Conservation (phyloP, 2,113 vertebrate genomes). For the Pitta sordida region DNA sequence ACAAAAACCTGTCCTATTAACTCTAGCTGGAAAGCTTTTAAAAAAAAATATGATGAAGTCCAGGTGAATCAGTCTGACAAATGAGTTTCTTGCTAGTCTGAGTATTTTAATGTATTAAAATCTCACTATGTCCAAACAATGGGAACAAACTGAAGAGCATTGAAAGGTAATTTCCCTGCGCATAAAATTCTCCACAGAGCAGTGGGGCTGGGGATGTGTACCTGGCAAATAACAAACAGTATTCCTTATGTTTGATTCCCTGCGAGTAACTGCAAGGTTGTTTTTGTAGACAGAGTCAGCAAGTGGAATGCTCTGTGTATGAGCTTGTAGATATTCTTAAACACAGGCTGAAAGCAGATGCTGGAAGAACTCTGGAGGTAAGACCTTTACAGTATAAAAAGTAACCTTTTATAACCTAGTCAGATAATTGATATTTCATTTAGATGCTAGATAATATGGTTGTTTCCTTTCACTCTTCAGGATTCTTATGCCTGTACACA, state of each 20-base stretch:
- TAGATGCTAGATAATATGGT: not conserved
- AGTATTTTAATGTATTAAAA: not conserved
- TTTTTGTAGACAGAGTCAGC: conserved; percentile 77
- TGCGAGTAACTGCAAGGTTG: not conserved
- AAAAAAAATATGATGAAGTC: not conserved
- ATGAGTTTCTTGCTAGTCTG: not conserved
- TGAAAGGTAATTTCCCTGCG: not conserved
- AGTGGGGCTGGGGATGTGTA: not conserved
- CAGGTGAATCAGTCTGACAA: not conserved
- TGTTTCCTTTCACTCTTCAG: conserved; percentile 48
- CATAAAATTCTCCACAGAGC: not conserved
- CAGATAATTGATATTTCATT: not conserved
- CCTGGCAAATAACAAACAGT: not conserved
- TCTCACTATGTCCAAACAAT: not conserved
- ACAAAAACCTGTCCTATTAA: not conserved
- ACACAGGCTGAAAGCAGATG: conserved; percentile 68
- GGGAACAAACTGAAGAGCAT: not conserved
- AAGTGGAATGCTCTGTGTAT: conserved; percentile 73
- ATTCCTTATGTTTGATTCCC: not conserved
- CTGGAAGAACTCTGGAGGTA: conserved; percentile 69
- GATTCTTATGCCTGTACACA: conserved; percentile 73
- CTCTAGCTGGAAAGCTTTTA: not conserved
- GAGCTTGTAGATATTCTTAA: conserved; percentile 76
- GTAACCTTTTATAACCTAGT: not conserved
- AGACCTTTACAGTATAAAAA: not conserved